Percentiles rank a stretch among this genome's conserved stretches.
These are phyloP conservation scores for Empis stercorea DNA, from an alignment of 2,888 invertebrate species.

Conservation along the genomic window DNA sequence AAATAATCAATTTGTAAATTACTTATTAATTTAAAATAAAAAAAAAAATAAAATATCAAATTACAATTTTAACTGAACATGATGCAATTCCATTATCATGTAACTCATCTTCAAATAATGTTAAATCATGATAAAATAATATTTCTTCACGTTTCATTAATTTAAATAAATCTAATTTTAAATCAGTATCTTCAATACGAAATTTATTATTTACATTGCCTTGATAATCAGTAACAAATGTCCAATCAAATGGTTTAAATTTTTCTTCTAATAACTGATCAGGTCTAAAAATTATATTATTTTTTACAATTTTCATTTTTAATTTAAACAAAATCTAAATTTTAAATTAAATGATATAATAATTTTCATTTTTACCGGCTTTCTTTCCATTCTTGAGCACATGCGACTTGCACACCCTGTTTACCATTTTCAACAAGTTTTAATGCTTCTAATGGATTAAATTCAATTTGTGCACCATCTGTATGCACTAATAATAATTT, in stretches of 20 bases:
- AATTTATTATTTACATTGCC: conserved; percentile 59
- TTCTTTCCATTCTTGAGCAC: conserved; percentile 83
- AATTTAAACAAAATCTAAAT: neutral
- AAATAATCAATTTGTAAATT: conserved; percentile 8
- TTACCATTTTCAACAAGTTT: conserved; percentile 62
- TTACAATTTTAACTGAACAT: conserved; percentile 85
- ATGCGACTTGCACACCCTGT: conserved; percentile 70
- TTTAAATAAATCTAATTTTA: conserved; percentile 74
- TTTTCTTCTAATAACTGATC: conserved; percentile 54
- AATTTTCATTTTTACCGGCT: conserved; percentile 61
- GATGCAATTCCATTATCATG: conserved; percentile 95
- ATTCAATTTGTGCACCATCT: conserved; percentile 58
- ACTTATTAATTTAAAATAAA: neutral
- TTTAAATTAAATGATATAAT: neutral
- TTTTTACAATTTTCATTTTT: neutral
- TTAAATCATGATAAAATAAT: conserved; percentile 83
- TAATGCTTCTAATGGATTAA: conserved; percentile 84
- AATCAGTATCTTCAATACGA: conserved; percentile 48
- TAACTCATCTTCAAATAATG: conserved; percentile 94
- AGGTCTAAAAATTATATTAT: conserved; percentile 42
- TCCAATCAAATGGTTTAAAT: conserved; percentile 93
- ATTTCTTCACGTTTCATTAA: conserved; percentile 84
- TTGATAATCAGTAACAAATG: conserved; percentile 83
- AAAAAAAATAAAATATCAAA: too few species aligned
- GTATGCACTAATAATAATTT: conserved; percentile 55